phyloP scores from a whole-genome alignment of 2,113 vertebrate species.

The Progne subis region DNA sequence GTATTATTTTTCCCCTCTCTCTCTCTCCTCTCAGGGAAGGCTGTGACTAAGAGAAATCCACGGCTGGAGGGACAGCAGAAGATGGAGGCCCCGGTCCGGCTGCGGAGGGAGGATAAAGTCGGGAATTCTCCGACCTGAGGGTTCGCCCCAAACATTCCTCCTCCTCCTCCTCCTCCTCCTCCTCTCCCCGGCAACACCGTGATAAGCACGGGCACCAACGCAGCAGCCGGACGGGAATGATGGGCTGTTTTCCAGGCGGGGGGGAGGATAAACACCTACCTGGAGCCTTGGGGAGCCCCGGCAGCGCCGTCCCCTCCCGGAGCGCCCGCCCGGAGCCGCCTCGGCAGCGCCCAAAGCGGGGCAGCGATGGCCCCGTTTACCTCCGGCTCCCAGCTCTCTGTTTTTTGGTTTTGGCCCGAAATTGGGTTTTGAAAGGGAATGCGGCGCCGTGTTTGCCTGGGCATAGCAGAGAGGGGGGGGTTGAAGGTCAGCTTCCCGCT shows the following conservation, averaged over 20 bases:
- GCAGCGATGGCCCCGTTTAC: neutral
- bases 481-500: conserved; percentile 12
- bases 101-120: neutral
- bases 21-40: neutral
- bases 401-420: neutral
- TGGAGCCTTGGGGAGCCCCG: neutral
- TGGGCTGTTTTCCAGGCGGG: neutral
- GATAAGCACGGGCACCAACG: neutral
- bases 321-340: neutral
- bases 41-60: conserved; percentile 41
- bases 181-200: neutral
- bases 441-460: neutral
- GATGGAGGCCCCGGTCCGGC: conserved; percentile 36
- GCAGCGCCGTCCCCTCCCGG: neutral
- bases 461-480: neutral
- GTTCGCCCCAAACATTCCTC: neutral
- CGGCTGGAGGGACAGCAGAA: neutral
- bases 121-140: neutral
- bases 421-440: neutral
- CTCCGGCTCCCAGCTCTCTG: fast-evolving
- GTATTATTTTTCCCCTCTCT: neutral
- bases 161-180: neutral
- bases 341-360: neutral
- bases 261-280: neutral
- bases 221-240: neutral